These are phyloP conservation scores for Seriola aureovittata DNA, from an alignment of 2,113 vertebrate species.

Conservation along the genomic window DNA sequence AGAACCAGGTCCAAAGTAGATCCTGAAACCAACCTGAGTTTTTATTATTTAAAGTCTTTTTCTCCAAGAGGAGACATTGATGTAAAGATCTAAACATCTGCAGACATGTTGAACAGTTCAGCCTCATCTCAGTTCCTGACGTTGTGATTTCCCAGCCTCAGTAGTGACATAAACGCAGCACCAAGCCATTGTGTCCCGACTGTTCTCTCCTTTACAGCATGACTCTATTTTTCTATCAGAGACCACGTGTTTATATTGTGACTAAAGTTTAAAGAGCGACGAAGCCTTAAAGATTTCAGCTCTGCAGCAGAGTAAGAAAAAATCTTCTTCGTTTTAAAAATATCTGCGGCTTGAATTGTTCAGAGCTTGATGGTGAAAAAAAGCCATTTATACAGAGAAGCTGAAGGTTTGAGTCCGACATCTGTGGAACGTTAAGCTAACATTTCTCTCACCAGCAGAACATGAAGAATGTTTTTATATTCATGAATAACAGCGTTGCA, in stretches of 20 bases:
- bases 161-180: conserved; percentile 66
- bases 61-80: too few species aligned
- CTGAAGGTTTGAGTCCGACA: background rate
- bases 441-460: conserved; percentile 80
- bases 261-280: conserved; percentile 34
- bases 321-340: background rate
- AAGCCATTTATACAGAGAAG: conserved; percentile 73
- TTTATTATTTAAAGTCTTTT: too few species aligned
- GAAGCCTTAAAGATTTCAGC: conserved; percentile 76
- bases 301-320: background rate
- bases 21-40: too few species aligned
- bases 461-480: conserved; percentile 71
- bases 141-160: conserved; percentile 38
- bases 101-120: background rate
- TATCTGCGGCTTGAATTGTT: too few species aligned
- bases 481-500: conserved; percentile 25
- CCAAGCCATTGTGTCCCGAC: conserved; percentile 74
- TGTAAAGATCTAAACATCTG: too few species aligned
- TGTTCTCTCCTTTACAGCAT: conserved; percentile 76
- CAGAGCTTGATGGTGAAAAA: conserved; percentile 24
- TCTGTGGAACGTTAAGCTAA: background rate
- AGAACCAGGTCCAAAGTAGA: too few species aligned
- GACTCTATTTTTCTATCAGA: conserved; percentile 79
- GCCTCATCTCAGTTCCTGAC: conserved; percentile 26
- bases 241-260: conserved; percentile 45